A percentile compares a stretch with the other conserved stretches of the same genome.
phyloP scores from a whole-genome alignment of 2,888 invertebrate species.

The Uropetala carovei region DNA sequence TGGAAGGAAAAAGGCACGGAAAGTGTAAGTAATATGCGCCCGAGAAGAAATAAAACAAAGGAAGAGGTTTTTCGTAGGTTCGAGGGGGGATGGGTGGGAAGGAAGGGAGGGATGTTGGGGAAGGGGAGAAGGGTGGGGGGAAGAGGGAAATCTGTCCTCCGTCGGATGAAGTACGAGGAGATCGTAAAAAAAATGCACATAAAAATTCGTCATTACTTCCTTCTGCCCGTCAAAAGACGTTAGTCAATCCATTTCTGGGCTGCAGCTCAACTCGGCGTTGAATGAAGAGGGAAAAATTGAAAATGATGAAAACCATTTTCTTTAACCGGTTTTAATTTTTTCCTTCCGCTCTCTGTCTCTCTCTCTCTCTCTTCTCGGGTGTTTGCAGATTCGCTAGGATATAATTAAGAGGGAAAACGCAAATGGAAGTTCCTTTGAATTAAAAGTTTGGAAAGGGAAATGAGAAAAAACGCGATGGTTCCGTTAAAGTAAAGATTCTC shows the following conservation, averaged over 20 bases:
- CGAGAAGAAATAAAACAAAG: conserved; percentile 46
- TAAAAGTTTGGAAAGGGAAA: not conserved
- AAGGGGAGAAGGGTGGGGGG: not conserved
- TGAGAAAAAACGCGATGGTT: conserved; percentile 6
- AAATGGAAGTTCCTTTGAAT: conserved; percentile 30
- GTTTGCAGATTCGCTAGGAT: conserved; percentile 25
- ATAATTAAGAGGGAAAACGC: conserved; percentile 21
- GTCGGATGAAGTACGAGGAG: not conserved
- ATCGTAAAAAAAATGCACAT: conserved; percentile 56
- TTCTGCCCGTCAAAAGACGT: conserved; percentile 39
- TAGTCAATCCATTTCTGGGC: conserved; percentile 23
- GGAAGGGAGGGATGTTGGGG: not conserved
- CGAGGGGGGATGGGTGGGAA: not conserved
- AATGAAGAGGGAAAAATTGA: not conserved
- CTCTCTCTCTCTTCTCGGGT: not conserved
- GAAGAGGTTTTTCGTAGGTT: not conserved
- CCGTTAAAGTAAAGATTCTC: conserved; percentile 1
- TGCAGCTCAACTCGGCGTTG: not conserved
- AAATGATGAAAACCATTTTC: not conserved
- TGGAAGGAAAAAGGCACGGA: not conserved
- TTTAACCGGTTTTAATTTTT: not conserved
- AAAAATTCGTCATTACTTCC: conserved; percentile 43
- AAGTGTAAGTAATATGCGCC: conserved; percentile 21
- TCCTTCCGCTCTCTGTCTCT: not conserved
- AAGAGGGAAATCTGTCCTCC: conserved; percentile 43